phyloP scores from a whole-genome alignment of 1,140 invertebrate species.

The Papilio aristodemus region DNA sequence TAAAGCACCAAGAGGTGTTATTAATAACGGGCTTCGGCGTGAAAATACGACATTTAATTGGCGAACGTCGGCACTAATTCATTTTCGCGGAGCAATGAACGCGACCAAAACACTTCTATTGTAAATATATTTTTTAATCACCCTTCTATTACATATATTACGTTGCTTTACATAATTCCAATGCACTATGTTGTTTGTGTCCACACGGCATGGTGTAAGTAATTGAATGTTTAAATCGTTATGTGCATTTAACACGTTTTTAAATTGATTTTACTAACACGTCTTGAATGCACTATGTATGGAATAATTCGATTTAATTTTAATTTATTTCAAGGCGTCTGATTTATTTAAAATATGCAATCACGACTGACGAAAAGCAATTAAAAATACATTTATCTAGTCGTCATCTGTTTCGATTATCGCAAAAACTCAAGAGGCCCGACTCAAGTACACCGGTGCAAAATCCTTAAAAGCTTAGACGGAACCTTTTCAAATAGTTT shows the following conservation, averaged over 20 bases:
- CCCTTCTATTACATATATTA: neutral
- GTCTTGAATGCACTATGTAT: too few species aligned
- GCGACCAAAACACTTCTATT: slow-evolving; percentile 37
- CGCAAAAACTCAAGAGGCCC: slow-evolving; percentile 25
- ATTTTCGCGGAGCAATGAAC: slow-evolving; percentile 41
- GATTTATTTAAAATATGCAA: too few species aligned
- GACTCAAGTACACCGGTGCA: slow-evolving; percentile 7
- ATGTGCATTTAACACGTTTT: too few species aligned
- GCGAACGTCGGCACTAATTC: slow-evolving; percentile 58
- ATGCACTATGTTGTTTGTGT: neutral
- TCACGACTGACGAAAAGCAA: slow-evolving; percentile 37
- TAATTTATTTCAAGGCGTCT: too few species aligned
- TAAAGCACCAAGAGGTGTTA: slow-evolving; percentile 64
- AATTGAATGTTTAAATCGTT: too few species aligned
- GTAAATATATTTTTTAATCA: slow-evolving; percentile 12
- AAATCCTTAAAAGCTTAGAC: slow-evolving; percentile 10
- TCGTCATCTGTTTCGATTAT: neutral
- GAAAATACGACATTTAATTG: slow-evolving; percentile 67
- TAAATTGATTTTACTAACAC: too few species aligned
- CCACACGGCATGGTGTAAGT: too few species aligned
- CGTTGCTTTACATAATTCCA: neutral
- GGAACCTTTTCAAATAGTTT: slow-evolving; percentile 36
- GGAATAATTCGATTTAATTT: too few species aligned
- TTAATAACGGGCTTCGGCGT: slow-evolving; percentile 67
- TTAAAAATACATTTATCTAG: slow-evolving; percentile 31